Conservation (phyloP, 2,797 vertebrate genomes). For the Pseudochromis fuscus region DNA sequence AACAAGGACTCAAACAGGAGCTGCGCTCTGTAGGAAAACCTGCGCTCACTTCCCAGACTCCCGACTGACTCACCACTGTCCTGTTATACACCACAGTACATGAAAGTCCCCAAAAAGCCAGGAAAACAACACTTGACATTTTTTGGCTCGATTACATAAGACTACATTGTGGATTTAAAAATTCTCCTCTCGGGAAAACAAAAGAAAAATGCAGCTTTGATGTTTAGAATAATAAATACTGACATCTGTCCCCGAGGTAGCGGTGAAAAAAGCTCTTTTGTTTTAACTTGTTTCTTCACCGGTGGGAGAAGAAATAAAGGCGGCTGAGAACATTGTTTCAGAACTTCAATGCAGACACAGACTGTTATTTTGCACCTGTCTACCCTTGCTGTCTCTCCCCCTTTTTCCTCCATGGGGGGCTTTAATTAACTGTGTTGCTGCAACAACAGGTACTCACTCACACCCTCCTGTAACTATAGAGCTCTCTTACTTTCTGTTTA, state of each 20-base stretch:
- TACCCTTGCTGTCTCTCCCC: constrained; percentile 48
- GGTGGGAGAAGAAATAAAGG: constrained; percentile 54
- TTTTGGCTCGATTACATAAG: constrained; percentile 76
- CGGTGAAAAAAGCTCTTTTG: constrained; percentile 76
- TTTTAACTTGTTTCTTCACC: constrained; percentile 76
- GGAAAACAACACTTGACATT: constrained; percentile 78
- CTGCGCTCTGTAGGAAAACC: constrained; percentile 73
- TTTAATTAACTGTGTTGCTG: constrained; percentile 80
- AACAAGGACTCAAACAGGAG: constrained; percentile 77
- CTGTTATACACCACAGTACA: constrained; percentile 73
- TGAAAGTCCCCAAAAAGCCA: constrained; percentile 81
- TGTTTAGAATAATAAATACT: constrained; percentile 86
- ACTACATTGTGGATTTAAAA: constrained; percentile 68
- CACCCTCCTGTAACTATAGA: constrained; percentile 56
- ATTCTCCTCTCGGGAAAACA: constrained; percentile 61
- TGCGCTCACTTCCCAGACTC: constrained; percentile 76
- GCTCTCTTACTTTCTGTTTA: constrained; percentile 46
- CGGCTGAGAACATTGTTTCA: constrained; percentile 51
- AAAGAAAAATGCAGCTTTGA: constrained; percentile 84
- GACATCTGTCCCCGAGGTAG: constrained; percentile 75
- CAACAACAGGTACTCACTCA: constrained; percentile 67
- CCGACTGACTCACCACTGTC: constrained; percentile 76
- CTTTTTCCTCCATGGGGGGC: constrained; percentile 47
- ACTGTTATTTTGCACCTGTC: constrained; percentile 72
- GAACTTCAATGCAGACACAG: constrained; percentile 39